Conservation (phyloP, 2,797 vertebrate genomes). For the Sitta carolinensis region DNA sequence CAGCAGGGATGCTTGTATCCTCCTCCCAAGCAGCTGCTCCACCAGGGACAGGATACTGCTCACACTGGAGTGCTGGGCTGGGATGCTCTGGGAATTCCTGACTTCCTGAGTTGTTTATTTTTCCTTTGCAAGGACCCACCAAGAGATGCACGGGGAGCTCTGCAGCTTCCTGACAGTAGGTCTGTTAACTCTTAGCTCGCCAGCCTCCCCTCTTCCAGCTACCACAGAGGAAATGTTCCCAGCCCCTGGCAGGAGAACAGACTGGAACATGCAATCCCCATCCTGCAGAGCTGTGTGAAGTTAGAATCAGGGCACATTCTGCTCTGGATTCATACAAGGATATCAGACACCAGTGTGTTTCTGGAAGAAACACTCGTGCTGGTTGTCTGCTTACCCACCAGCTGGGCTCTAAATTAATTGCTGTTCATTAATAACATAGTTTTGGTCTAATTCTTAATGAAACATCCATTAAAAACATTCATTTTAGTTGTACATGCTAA, state of each 20-base stretch:
- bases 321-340: not conserved
- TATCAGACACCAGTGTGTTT: not conserved
- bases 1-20: not conserved
- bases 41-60: slow-evolving; percentile 11
- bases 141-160: slow-evolving; percentile 5
- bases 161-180: not conserved
- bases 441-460: not conserved
- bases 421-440: not conserved
- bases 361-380: not conserved
- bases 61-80: not conserved
- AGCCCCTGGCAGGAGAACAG: not conserved
- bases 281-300: not conserved
- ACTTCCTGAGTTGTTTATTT: slow-evolving; percentile 48
- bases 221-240: not conserved
- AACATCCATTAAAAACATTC: not conserved
- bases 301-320: not conserved
- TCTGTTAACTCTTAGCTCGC: not conserved
- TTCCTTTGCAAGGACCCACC: slow-evolving; percentile 27
- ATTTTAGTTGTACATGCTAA: not conserved
- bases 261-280: not conserved
- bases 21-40: slow-evolving; percentile 28
- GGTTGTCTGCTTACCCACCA: not conserved
- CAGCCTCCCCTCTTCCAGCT: not conserved
- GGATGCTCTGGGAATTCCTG: slow-evolving; percentile 41
- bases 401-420: not conserved